phyloP scores from a whole-genome alignment of 2,113 vertebrate species.

The Antennarius striatus region DNA sequence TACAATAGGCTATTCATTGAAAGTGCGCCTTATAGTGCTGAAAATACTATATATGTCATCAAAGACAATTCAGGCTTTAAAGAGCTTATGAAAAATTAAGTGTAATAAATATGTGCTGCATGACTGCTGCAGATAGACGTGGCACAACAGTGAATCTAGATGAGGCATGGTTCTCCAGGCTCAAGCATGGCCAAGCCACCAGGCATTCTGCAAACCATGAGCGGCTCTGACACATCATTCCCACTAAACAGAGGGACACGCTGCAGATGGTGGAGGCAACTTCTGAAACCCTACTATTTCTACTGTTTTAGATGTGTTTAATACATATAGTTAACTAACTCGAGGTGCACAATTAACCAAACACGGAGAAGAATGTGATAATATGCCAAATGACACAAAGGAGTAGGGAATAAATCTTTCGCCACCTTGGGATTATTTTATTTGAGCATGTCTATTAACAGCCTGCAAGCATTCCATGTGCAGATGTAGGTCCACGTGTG shows the following conservation, averaged over 20 bases:
- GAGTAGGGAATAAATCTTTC: conserved; percentile 12
- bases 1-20: too few relatives aligned
- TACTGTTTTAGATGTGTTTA: conserved; percentile 5
- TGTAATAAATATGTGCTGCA: conserved; percentile 8
- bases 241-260: conserved; percentile 23
- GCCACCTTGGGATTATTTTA: neutral
- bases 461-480: conserved; percentile 7
- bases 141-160: conserved; percentile 36
- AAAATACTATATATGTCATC: too few relatives aligned
- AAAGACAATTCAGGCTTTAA: too few relatives aligned
- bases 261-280: conserved; percentile 29
- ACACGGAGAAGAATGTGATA: too few relatives aligned
- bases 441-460: neutral
- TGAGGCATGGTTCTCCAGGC: conserved; percentile 48
- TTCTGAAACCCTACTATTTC: neutral
- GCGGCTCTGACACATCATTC: conserved; percentile 34
- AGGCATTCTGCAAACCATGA: conserved; percentile 42
- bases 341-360: too few relatives aligned
- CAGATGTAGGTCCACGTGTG: conserved; percentile 23
- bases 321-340: too few relatives aligned
- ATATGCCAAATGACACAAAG: neutral
- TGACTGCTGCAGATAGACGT: conserved; percentile 40
- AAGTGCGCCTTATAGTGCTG: too few relatives aligned
- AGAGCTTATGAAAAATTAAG: too few relatives aligned
- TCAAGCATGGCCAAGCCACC: conserved; percentile 43